Percentiles rank a stretch among this genome's conserved stretches.
These are phyloP conservation scores for Spatula versicolor DNA, from an alignment of 2,797 vertebrate species.

Conservation along the genomic window DNA sequence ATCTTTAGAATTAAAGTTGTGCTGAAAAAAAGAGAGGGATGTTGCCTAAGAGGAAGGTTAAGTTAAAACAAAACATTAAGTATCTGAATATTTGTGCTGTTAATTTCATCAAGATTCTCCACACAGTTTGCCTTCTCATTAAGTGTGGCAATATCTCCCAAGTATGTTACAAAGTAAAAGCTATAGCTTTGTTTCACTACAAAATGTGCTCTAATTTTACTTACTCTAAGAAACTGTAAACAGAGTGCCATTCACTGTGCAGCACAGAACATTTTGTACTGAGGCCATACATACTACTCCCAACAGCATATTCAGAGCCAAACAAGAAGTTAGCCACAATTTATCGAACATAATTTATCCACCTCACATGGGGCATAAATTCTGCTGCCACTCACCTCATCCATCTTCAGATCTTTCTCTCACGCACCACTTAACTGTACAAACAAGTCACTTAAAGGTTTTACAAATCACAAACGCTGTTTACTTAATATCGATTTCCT, in stretches of 20 bases:
- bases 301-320: neutral
- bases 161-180: neutral
- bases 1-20: slow-evolving; percentile 84
- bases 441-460: neutral
- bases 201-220: neutral
- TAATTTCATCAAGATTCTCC: neutral
- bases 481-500: neutral
- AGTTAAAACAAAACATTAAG: neutral
- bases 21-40: slow-evolving; percentile 75
- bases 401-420: neutral
- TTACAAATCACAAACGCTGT: neutral
- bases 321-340: neutral
- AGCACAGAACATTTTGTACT: neutral
- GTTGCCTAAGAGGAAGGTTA: neutral
- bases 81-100: neutral
- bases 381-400: neutral
- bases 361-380: fast-evolving
- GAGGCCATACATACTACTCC: neutral
- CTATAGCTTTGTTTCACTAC: neutral
- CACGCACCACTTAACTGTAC: neutral
- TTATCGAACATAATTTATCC: neutral
- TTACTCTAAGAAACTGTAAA: neutral
- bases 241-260: neutral
- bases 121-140: neutral
- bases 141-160: neutral